Base-by-base conservation (phyloP, 2,888 invertebrate genomes). In the Netelia inedita region DNA sequence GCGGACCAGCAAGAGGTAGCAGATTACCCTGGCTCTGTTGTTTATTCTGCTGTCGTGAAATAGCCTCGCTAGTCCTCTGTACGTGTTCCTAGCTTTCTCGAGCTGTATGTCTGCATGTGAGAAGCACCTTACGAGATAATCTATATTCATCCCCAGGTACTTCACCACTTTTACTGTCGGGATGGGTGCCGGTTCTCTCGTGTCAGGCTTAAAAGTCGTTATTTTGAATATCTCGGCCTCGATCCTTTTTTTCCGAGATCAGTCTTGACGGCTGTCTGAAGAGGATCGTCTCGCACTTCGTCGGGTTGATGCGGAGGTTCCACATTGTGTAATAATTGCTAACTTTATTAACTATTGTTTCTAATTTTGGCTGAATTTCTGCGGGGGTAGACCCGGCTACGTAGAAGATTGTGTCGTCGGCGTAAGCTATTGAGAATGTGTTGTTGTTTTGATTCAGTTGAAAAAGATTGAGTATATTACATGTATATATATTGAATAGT, bases 1-100 rank as follows among this genome's bases (percentile, higher is more conserved):
- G 5, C 85, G 9, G 6, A 83, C 50, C 0, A 84, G n/a, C 10
- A 79, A 9, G 11, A 74, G 8, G 16, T 79, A 8, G 61, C 43
- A 1, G 46, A 43, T 73, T 14, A 43, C 63, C 10, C 35, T 63
- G 8, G 63, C 63, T 63, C 63, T 63, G 9, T 41, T 41, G 23
- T 41, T 63, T 2, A 63, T 63, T 41, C 63, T 63, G 35, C 63
- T 63, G 8, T 63, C 63, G 6, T 63, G 41, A n/a, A 63, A 63
- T 6, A 63, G 41, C 41, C 63, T 41, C 16, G 63, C 35, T n/a
- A 63, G 9, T 1, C 35, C 41, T 63, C 19, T 41, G 16, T 63
- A 41, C 1, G 35, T 16, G 9, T 63, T 63, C 8, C 41, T 63
- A 0, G 41, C 63, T 6, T 63, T 63, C 1, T 6, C 41, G 1